These are phyloP conservation scores for Anthrax anthrax DNA, from an alignment of 2,888 invertebrate genomes.

Conservation along the genomic window DNA sequence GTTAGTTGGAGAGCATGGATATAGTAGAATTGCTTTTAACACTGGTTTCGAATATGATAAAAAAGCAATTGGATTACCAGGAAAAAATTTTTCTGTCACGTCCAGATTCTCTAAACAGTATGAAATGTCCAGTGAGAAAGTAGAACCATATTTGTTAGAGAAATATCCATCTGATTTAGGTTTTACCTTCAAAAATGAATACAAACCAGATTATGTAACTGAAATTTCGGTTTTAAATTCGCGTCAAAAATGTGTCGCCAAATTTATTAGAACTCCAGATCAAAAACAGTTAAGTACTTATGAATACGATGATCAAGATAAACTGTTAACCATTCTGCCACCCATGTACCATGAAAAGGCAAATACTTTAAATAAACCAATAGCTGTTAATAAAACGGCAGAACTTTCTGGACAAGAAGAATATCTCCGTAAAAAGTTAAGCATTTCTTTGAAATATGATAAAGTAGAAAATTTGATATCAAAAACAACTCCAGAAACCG, in stretches of 20 bases:
- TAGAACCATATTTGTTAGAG: too few species aligned
- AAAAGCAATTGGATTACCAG: conserved; percentile 3
- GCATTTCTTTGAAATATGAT: conserved; percentile 3
- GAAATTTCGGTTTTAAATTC: conserved; percentile 3
- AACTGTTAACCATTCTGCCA: conserved; percentile 12
- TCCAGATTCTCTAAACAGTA: too few species aligned
- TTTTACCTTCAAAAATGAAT: conserved; percentile 4
- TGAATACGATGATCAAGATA: conserved; percentile 10
- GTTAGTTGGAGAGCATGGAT: conserved; percentile 1
- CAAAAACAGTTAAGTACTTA: conserved; percentile 4
- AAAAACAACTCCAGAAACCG: conserved; percentile 6
- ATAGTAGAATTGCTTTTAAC: background rate
- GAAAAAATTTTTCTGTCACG: conserved; percentile 5
- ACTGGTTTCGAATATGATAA: conserved; percentile 6
- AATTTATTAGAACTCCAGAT: conserved; percentile 1
- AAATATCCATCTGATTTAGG: conserved; percentile 2
- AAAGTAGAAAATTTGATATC: conserved; percentile 1
- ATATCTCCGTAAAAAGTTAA: background rate
- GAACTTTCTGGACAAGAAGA: too few species aligned
- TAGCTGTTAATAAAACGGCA: too few species aligned
- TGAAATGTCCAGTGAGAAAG: too few species aligned
- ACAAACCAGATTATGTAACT: conserved; percentile 1
- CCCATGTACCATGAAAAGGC: conserved; percentile 13
- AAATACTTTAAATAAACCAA: conserved; percentile 7
- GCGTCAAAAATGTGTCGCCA: conserved; percentile 4